Base-by-base conservation (phyloP, 2,797 vertebrate genomes). In the Garrulus glandarius region DNA sequence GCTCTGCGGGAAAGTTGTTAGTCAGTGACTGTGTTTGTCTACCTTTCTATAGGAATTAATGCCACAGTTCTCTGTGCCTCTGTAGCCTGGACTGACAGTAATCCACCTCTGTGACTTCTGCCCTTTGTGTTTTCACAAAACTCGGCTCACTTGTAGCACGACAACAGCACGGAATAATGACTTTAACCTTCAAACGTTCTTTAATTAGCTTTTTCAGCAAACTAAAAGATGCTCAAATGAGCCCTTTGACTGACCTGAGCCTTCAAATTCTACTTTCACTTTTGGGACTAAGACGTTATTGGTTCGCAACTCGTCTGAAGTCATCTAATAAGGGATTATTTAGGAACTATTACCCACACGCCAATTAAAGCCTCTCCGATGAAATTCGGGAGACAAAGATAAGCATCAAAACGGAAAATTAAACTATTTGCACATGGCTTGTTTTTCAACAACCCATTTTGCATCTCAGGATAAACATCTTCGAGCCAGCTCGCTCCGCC, bases 21-120 rank as follows among this genome's bases (percentile, higher is more conserved):
- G 92, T 92, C 94, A 82, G 84, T 71, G 94, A 23, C 82, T 88
- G 95, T 96, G 95, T 97, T 97, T 98, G 92, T 97, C 96, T 97
- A 97, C 96, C 97, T 98, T 98, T 98, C 97, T 95, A 90, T 95
- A 95, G 97, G 97, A 97, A 98, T 98, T 95, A 97, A 93, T 75
- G 97, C 83, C 95, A 92, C 93, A 41, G 79, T 41, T 92, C 94
- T 96, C 94, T 64, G 60, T 82, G 95, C 92, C 89, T 94, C 85
- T 84, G 72, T 87, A 97, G 94, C 94, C 95, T 41, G 84, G 87
- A 78, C 95, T 95, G 98, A 98, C 97, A 97, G 96, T 96, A 98
- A 98, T 97, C 98, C 96, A 98, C 95, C 97, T 95, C 97, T 92
- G 81, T 96, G 96, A 96, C 97, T 97, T 97, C 92, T 97, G 94